Evolutionary conservation across 2,113 vertebrate genomes (phyloP).

Genomic region (Eptatretus burgeri): DNA sequence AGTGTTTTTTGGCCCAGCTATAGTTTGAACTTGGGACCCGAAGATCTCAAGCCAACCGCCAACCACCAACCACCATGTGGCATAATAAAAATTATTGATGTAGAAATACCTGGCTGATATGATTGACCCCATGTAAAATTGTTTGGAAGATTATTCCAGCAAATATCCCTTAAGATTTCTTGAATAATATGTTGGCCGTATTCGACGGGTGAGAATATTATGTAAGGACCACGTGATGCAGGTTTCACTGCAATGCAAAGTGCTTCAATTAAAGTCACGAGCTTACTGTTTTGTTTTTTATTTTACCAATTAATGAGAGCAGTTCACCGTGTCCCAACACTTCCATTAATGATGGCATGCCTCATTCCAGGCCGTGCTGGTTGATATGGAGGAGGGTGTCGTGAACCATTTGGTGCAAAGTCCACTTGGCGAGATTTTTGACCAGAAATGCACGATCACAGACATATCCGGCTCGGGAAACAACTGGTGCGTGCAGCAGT

Average conservation of each 20-base stretch:
- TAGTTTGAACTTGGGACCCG: no score
- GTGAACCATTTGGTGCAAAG: slow-evolving; percentile 71
- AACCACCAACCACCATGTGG: no score
- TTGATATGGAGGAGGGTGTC: slow-evolving; percentile 96
- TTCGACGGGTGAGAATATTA: neutral
- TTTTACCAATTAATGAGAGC: neutral
- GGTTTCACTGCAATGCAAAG: neutral
- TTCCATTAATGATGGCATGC: neutral
- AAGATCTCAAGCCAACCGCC: no score
- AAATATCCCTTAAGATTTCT: neutral
- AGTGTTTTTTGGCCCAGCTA: no score
- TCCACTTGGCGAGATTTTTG: slow-evolving; percentile 56
- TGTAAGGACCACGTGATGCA: neutral
- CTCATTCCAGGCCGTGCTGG: slow-evolving; percentile 39
- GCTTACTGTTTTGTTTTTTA: neutral
- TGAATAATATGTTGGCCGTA: neutral
- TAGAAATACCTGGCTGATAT: no score
- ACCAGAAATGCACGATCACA: slow-evolving; percentile 64
- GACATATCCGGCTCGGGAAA: slow-evolving; percentile 90
- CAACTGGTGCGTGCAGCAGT: slow-evolving; percentile 49
- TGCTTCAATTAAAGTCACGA: neutral
- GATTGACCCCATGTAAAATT: no score
- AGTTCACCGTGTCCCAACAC: slow-evolving; percentile 11
- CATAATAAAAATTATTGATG: no score
- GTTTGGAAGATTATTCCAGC: no score